Evolutionary conservation across 2,113 vertebrate genomes (phyloP).

Genomic region (Ctenomys sociabilis): DNA sequence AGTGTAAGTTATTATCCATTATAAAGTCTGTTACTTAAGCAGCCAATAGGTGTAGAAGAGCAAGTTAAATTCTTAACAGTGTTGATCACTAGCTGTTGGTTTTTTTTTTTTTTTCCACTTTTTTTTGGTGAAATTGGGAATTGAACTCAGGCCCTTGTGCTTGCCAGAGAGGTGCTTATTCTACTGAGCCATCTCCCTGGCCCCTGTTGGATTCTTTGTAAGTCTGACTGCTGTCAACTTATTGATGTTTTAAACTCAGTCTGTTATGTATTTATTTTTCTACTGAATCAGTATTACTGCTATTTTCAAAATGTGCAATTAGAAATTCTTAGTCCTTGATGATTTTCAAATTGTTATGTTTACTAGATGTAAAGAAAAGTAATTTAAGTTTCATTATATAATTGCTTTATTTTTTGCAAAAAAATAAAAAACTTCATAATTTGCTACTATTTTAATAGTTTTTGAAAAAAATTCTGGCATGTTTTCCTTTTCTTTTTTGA

Average conservation of each 20-base stretch:
- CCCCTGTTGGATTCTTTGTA: neutral
- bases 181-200: too few relatives aligned
- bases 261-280: constrained; percentile 20
- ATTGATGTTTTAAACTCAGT: constrained; percentile 25
- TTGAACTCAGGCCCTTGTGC: too few relatives aligned
- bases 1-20: constrained; percentile 14
- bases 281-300: neutral
- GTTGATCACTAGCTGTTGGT: constrained; percentile 3
- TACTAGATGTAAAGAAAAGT: constrained; percentile 45
- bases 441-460: neutral
- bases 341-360: neutral
- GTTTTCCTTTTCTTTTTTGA: neutral
- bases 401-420: constrained; percentile 11
- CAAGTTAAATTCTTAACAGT: constrained; percentile 29
- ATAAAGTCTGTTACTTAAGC: constrained; percentile 59
- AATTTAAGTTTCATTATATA: constrained; percentile 37
- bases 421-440: neutral
- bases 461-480: constrained; percentile 45
- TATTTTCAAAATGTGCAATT: constrained; percentile 38
- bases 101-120: too few relatives aligned
- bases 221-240: neutral
- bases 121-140: too few relatives aligned
- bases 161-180: too few relatives aligned
- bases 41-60: constrained; percentile 8
- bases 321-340: constrained; percentile 45